Evolutionary conservation across 1,140 invertebrate species (phyloP).

Genomic region (Leguminivora glycinivorella): DNA sequence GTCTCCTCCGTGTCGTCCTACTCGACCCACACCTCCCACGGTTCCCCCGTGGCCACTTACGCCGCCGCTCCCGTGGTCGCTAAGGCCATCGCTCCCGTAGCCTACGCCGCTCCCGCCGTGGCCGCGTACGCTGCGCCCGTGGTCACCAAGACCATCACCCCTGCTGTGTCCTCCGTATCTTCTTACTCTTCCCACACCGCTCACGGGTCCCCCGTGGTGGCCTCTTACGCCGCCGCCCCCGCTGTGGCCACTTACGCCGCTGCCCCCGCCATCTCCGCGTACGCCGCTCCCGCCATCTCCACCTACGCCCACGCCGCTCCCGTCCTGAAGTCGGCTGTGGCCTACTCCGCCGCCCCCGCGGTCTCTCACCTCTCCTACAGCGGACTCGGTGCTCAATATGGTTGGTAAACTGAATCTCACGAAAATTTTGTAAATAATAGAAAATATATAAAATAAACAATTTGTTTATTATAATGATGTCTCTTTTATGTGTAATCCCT

Average conservation of each 20-base stretch:
- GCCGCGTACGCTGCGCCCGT: conserved; percentile 5
- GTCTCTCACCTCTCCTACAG: conserved; percentile 35
- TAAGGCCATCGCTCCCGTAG: conserved; percentile 1
- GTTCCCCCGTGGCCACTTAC: conserved; percentile 31
- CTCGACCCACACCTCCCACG: conserved; percentile 50
- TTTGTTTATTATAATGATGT: too few species aligned
- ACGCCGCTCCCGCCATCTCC: conserved; percentile 25
- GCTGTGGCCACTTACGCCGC: conserved; percentile 32
- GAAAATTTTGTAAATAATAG: conserved; percentile 31
- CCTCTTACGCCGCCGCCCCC: conserved; percentile 43
- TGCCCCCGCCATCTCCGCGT: conserved; percentile 27
- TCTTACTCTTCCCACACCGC: conserved; percentile 29
- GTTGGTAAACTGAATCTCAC: conserved; percentile 34
- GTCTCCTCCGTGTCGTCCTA: conserved; percentile 42
- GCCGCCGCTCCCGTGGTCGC: conserved; percentile 20
- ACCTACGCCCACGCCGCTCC: conserved; percentile 31
- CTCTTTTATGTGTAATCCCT: too few species aligned
- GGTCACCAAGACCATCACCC: conserved; percentile 18
- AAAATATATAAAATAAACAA: conserved; percentile 27
- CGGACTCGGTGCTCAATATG: conserved; percentile 34
- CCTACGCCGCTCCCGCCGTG: conserved; percentile 37
- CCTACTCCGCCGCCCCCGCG: conserved; percentile 36
- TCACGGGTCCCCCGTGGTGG: conserved; percentile 34
- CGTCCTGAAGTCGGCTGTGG: conserved; percentile 33
- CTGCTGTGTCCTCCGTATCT: conserved; percentile 26